Evolutionary conservation across 2,888 invertebrate species (phyloP), one percentile per base, ranked within the genome.

Genomic region (Meloe dianella): DNA sequence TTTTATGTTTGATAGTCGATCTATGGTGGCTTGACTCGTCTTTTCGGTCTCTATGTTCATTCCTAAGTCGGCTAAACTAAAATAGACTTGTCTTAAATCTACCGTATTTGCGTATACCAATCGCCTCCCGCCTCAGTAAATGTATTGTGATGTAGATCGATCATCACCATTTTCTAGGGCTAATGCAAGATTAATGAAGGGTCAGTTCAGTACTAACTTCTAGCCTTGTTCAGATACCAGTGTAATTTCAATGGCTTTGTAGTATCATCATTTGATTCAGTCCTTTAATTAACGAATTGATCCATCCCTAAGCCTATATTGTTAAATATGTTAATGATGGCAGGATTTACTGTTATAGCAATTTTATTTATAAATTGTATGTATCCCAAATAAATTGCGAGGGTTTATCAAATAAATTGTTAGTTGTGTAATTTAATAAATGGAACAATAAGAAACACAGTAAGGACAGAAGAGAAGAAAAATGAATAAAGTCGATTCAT

Each of bases 221-320:
- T 41, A n/a, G 17, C n/a, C 41, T 17, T 41, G 41, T 7, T n/a
- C n/a, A 17, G n/a, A 17, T 41, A 1, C 17, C 17, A 5, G 7
- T 41, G 1, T 41, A 41, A n/a, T 41, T 41, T n/a, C 8, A 41
- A 6, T 41, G 35, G 41, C 41, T 41, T 41, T 41, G 41, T 41
- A n/a, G 7, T 41, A n/a, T n/a, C 7, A 41, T 35, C 35, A 12
- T 35, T 35, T 35, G 35, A 5, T 41, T 7, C 6, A n/a, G 8
- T 41, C 41, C 41, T 41, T 41, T 41, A 41, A 41, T 41, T 41
- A 41, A 41, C 41, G 17, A 17, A 41, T 17, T 41, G 41, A 41
- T n/a, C n/a, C 8, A 41, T 14, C n/a, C 41, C 4, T 41, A 17
- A 41, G 17, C 41, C 41, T n/a, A 41, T 41, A 17, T 41, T 17